Evolutionary conservation across 2,113 vertebrate genomes (phyloP).

Genomic region (Turnix velox): DNA sequence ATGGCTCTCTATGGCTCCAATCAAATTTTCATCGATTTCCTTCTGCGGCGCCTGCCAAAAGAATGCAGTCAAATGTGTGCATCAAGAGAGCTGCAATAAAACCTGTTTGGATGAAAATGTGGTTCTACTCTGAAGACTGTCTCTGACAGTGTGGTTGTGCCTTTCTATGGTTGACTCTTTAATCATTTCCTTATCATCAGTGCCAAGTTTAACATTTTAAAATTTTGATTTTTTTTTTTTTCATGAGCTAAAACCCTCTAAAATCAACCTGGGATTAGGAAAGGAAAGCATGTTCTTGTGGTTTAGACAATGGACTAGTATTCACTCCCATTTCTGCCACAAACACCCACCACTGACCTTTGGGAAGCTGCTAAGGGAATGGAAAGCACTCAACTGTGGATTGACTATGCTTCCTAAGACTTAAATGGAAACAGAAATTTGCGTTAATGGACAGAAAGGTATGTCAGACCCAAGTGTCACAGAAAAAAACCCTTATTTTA

Average conservation of each 20-base stretch:
- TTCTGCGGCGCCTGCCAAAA: slow-evolving; percentile 7
- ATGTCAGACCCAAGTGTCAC: neutral
- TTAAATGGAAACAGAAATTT: slow-evolving; percentile 42
- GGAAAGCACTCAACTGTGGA: neutral
- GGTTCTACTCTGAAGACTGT: slow-evolving; percentile 25
- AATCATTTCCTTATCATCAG: slow-evolving; percentile 25
- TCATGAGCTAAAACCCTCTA: neutral
- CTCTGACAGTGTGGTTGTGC: neutral
- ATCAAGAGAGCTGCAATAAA: slow-evolving; percentile 28
- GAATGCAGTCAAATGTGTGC: neutral
- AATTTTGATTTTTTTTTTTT: neutral
- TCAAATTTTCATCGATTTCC: slow-evolving; percentile 29
- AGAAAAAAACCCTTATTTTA: neutral
- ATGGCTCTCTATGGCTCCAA: neutral
- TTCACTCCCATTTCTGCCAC: slow-evolving; percentile 30
- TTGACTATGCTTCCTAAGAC: neutral
- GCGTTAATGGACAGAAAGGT: neutral
- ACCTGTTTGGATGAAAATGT: slow-evolving; percentile 29
- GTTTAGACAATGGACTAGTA: neutral
- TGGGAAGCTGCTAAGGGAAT: neutral
- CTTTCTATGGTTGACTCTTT: slow-evolving; percentile 11
- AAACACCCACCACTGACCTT: slow-evolving; percentile 40
- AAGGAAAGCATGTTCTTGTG: slow-evolving; percentile 31
- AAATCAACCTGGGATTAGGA: slow-evolving; percentile 30
- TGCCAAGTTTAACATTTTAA: slow-evolving; percentile 21